Percentiles rank a stretch among this genome's conserved stretches.
Evolutionary conservation across 1,140 invertebrate genomes (phyloP).

Genomic region (Zaprionus tsacasi): DNA sequence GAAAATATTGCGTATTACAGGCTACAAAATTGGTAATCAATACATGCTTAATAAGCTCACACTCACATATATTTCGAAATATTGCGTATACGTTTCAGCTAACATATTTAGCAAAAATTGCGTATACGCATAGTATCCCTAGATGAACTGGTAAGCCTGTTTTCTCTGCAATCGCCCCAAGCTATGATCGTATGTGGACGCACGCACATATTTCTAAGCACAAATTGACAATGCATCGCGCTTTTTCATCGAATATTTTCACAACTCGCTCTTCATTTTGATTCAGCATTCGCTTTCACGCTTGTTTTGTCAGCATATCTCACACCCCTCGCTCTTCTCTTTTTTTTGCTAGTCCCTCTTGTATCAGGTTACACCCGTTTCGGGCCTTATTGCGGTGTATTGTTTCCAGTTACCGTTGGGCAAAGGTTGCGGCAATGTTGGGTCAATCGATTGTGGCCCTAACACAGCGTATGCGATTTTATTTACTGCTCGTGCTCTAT

Average conservation of each 20-base stretch:
- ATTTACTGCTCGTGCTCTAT: constrained; percentile 53
- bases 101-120: neutral
- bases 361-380: constrained; percentile 36
- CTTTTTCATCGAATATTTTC: constrained; percentile 32
- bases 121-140: constrained; percentile 14
- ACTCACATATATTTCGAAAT: neutral
- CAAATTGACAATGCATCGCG: constrained; percentile 26
- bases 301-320: neutral
- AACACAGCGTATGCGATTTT: constrained; percentile 54
- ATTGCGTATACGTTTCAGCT: constrained; percentile 23
- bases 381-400: constrained; percentile 53
- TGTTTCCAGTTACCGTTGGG: constrained; percentile 54
- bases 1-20: too few species aligned
- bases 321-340: too few species aligned
- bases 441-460: constrained; percentile 55
- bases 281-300: constrained; percentile 30
- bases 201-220: constrained; percentile 5
- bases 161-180: constrained; percentile 14
- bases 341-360: constrained; percentile 17
- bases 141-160: neutral
- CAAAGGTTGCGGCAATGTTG: constrained; percentile 27
- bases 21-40: too few species aligned
- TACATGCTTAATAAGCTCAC: too few species aligned
- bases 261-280: constrained; percentile 51
- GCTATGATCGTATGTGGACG: neutral